Percentiles rank a stretch among this genome's conserved stretches.
Evolutionary conservation across 2,113 vertebrate genomes (phyloP).

Genomic region (Arothron firmamentum): DNA sequence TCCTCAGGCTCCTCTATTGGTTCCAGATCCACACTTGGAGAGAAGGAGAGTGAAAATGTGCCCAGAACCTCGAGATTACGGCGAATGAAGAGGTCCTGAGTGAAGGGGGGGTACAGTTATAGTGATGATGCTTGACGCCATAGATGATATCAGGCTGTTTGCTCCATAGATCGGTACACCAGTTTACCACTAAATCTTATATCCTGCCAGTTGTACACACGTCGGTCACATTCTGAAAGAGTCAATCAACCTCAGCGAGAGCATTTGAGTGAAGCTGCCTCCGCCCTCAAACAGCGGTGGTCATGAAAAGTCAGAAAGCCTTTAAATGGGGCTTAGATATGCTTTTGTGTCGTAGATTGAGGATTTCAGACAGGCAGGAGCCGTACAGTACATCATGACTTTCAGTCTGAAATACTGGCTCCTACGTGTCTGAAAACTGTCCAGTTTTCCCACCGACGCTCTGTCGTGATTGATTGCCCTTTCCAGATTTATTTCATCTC

Average conservation of each 20-base stretch:
- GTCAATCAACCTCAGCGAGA: constrained; percentile 7
- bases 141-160: constrained; percentile 53
- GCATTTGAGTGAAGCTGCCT: constrained; percentile 65
- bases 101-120: constrained; percentile 29
- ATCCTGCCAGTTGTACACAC: no score
- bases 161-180: constrained; percentile 13
- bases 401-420: constrained; percentile 69
- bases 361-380: constrained; percentile 78
- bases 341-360: constrained; percentile 71
- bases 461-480: constrained; percentile 67
- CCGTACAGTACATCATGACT: constrained; percentile 70
- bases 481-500: constrained; percentile 71
- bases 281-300: constrained; percentile 65
- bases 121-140: constrained; percentile 67
- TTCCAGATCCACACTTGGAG: constrained; percentile 63
- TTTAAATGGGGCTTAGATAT: constrained; percentile 70
- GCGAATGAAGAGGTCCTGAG: constrained; percentile 68
- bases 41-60: constrained; percentile 65
- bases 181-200: no score
- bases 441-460: constrained; percentile 65
- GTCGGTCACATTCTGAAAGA: no score
- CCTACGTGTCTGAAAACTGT: constrained; percentile 72
- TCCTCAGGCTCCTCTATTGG: constrained; percentile 62
- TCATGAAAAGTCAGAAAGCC: constrained; percentile 64
- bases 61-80: constrained; percentile 78